phyloP scores from a whole-genome alignment of 2,113 vertebrate genomes.

The Podilymbus podiceps region DNA sequence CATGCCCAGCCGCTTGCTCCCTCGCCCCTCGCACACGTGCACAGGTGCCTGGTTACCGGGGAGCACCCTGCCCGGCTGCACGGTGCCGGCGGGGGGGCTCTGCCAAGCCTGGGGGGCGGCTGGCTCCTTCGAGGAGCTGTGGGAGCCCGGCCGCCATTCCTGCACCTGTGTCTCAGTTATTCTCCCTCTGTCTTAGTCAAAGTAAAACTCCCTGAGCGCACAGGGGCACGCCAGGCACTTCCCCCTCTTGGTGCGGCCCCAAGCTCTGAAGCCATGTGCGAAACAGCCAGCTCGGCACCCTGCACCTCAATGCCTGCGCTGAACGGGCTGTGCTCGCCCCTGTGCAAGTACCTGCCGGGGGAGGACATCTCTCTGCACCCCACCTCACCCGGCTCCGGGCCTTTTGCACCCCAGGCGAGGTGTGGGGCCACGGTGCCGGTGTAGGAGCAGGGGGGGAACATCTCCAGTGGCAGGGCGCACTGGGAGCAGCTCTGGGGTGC shows the following conservation, averaged over 20 bases:
- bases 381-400: neutral
- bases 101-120: neutral
- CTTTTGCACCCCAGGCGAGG: neutral
- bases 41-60: neutral
- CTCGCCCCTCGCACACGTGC: neutral
- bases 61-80: neutral
- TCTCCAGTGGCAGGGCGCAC: neutral
- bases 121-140: rapidly evolving
- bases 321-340: rapidly evolving
- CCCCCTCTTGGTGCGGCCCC: rapidly evolving
- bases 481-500: rapidly evolving
- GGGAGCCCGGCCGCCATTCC: rapidly evolving
- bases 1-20: neutral
- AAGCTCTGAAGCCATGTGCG: rapidly evolving
- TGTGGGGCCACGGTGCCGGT: neutral
- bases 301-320: rapidly evolving
- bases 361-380: neutral
- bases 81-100: neutral
- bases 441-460: rapidly evolving
- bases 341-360: rapidly evolving
- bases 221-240: neutral
- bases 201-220: neutral
- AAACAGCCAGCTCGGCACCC: neutral
- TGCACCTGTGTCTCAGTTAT: neutral
- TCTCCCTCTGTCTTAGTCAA: neutral